phyloP scores from a whole-genome alignment of 2,888 invertebrate species.

The Xestia sexstrigata region DNA sequence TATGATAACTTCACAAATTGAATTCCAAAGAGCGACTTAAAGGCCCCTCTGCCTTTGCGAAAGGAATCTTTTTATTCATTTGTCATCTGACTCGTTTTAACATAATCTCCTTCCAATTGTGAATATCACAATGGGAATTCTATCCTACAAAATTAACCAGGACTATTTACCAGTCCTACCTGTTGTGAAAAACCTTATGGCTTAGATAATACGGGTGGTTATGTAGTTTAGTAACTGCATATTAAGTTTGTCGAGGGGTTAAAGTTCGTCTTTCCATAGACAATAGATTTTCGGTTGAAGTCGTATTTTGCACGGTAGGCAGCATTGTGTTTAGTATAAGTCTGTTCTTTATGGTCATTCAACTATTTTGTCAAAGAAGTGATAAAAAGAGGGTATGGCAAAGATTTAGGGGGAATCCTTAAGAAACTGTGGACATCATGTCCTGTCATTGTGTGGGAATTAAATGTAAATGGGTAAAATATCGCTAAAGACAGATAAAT shows the following conservation, averaged over 20 bases:
- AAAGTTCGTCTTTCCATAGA: constrained; percentile 54
- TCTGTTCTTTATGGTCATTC: constrained; percentile 59
- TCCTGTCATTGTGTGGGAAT: constrained; percentile 27
- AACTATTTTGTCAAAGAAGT: constrained; percentile 51
- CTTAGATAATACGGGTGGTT: not conserved
- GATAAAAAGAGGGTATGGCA: constrained; percentile 37
- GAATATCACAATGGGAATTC: constrained; percentile 59
- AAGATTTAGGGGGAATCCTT: constrained; percentile 18
- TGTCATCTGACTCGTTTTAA: constrained; percentile 64
- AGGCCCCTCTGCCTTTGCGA: constrained; percentile 37
- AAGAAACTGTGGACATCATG: constrained; percentile 31
- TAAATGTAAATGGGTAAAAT: not conserved
- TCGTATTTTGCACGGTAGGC: constrained; percentile 66
- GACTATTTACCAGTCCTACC: not conserved
- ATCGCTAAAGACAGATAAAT: not conserved
- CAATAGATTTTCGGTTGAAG: constrained; percentile 61
- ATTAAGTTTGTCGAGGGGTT: constrained; percentile 32
- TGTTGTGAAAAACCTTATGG: constrained; percentile 3
- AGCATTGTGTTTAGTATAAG: constrained; percentile 52
- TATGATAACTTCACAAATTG: constrained; percentile 8
- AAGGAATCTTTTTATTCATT: constrained; percentile 64
- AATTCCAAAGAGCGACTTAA: constrained; percentile 20
- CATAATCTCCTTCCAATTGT: constrained; percentile 63
- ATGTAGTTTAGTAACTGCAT: not conserved
- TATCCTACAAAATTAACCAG: constrained; percentile 41